A percentile compares a stretch with the other conserved stretches of the same genome.
phyloP scores from a whole-genome alignment of 35 echinoderm and acorn worm species.

The Eucidaris tribuloides region DNA sequence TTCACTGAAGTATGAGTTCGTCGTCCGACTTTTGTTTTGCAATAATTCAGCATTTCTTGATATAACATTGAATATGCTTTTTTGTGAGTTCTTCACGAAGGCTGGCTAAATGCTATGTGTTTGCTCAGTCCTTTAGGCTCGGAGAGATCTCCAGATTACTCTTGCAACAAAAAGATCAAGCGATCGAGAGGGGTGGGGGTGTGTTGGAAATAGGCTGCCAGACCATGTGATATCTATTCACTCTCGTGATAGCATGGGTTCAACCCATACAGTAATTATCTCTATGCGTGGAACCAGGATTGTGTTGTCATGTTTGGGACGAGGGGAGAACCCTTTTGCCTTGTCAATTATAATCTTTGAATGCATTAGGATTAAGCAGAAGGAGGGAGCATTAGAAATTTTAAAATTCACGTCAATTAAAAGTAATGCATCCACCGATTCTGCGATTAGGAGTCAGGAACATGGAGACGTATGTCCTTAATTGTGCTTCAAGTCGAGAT shows the following conservation, averaged over 20 bases:
- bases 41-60: constrained; percentile 28
- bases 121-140: not conserved
- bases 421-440: constrained; percentile 66
- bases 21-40: not conserved
- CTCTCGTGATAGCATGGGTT: constrained; percentile 4
- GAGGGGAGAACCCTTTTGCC: constrained; percentile 15
- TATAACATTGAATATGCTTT: constrained; percentile 20
- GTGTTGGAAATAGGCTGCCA: not conserved
- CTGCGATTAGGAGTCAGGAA: constrained; percentile 55
- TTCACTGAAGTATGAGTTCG: not conserved
- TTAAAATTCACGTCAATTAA: constrained; percentile 49
- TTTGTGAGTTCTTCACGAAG: constrained; percentile 34
- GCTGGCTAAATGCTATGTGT: not conserved
- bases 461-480: constrained; percentile 70
- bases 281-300: constrained; percentile 29
- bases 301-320: constrained; percentile 58
- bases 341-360: constrained; percentile 36
- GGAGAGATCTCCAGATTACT: constrained; percentile 17
- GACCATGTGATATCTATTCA: not conserved
- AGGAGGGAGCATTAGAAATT: not conserved
- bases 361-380: constrained; percentile 18
- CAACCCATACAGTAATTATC: not conserved
- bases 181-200: not conserved
- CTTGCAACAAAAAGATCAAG: constrained; percentile 17
- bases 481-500: constrained; percentile 51